Percentiles rank a stretch among this genome's conserved stretches.
phyloP scores from a whole-genome alignment of 2,113 vertebrate genomes.

The Salvator merianae region DNA sequence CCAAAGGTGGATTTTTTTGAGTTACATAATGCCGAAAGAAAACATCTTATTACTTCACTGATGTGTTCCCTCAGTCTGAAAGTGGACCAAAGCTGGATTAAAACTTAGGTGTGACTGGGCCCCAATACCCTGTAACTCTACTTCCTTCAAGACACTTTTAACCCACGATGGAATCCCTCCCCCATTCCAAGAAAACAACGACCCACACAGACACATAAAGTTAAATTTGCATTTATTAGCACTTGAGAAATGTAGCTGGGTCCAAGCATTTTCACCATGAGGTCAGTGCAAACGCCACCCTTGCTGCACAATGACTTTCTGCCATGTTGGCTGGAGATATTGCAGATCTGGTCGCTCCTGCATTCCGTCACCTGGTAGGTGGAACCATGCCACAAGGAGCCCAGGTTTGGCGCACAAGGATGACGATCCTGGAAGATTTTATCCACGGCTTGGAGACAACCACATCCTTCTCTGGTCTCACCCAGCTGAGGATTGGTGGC shows the following conservation, averaged over 20 bases:
- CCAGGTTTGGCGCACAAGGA: background rate
- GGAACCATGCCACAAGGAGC: background rate
- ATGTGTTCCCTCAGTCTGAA: too few species aligned
- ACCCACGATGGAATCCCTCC: background rate
- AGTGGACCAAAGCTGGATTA: too few species aligned
- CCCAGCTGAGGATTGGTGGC: background rate
- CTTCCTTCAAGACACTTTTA: background rate
- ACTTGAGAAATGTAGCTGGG: background rate
- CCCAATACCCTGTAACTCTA: background rate
- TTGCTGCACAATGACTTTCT: background rate
- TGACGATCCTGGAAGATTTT: background rate
- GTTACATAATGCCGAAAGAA: too few species aligned
- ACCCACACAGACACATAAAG: background rate
- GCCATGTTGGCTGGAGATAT: background rate
- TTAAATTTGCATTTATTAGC: constrained; percentile 12
- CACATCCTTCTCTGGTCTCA: background rate
- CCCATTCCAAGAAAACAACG: background rate
- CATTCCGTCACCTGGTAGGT: background rate
- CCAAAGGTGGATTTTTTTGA: too few species aligned
- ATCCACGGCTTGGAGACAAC: too few species aligned
- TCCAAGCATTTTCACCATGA: background rate
- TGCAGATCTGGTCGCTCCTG: background rate
- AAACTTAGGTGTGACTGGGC: too few species aligned
- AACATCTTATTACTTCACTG: too few species aligned
- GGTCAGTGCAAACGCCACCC: background rate